Conservation (phyloP, 2,797 vertebrate species). For the Molothrus ater region DNA sequence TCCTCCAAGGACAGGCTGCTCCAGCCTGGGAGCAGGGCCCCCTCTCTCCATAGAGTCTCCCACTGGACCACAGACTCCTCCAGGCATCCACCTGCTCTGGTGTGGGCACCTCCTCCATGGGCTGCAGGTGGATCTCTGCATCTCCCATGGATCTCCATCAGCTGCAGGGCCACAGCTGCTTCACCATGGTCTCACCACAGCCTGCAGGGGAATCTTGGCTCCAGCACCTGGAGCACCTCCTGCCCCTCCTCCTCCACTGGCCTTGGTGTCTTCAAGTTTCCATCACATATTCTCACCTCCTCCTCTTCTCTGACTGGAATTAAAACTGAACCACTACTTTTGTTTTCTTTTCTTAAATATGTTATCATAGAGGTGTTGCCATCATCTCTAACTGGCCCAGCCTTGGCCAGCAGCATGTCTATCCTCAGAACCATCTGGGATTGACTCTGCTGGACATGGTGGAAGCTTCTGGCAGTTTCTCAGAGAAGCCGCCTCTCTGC, state of each 20-base stretch:
- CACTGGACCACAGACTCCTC: neutral
- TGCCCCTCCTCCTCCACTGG: neutral
- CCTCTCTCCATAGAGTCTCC: rapidly evolving
- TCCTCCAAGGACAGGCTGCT: neutral
- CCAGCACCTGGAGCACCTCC: rapidly evolving
- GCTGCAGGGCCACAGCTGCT: neutral
- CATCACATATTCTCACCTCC: neutral
- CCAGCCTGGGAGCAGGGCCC: neutral
- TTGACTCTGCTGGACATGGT: neutral
- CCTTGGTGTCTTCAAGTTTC: neutral
- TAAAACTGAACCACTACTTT: rapidly evolving
- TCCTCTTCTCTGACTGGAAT: neutral
- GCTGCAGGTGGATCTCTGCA: neutral
- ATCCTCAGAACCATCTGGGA: neutral
- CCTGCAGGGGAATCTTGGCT: neutral
- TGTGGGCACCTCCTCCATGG: rapidly evolving
- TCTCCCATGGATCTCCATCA: neutral
- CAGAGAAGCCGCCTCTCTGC: neutral
- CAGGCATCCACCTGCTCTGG: rapidly evolving
- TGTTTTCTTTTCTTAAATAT: neutral
- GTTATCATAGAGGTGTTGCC: neutral
- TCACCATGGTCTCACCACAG: rapidly evolving
- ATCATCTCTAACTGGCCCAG: too few species aligned
- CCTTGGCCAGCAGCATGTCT: neutral
- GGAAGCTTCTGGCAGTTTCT: neutral